These are phyloP conservation scores for Cremastinae sp. DNA, from an alignment of 2,888 invertebrate genomes.

Conservation along the genomic window DNA sequence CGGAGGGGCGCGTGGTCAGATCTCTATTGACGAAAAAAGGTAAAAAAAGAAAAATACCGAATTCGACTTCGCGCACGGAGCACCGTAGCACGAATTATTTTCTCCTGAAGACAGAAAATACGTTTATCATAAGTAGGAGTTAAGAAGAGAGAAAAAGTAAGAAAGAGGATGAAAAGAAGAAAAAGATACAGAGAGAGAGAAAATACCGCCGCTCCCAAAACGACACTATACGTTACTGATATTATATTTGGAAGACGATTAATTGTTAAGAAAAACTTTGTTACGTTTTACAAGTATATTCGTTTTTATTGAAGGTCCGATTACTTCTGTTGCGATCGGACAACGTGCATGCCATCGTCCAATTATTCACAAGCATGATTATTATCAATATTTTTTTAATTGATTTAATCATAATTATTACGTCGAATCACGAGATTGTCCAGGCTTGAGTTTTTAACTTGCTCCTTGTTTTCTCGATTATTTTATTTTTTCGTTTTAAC, in stretches of 20 bases:
- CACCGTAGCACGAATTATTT: conserved; percentile 50
- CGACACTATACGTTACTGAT: conserved; percentile 53
- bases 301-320: conserved; percentile 58
- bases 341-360: conserved; percentile 54
- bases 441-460: conserved; percentile 16
- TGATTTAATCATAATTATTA: conserved; percentile 13
- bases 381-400: conserved; percentile 28
- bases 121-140: conserved; percentile 10
- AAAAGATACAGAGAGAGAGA: conserved; percentile 26
- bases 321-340: conserved; percentile 35
- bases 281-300: conserved; percentile 65
- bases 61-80: conserved; percentile 39
- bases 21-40: neutral
- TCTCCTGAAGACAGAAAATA: conserved; percentile 11
- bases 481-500: conserved; percentile 17
- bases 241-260: conserved; percentile 59
- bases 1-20: conserved; percentile 49
- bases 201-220: conserved; percentile 53
- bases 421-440: conserved; percentile 41
- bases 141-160: conserved; percentile 18
- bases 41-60: conserved; percentile 22
- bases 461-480: neutral
- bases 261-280: conserved; percentile 61
- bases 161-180: conserved; percentile 1
- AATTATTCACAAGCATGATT: conserved; percentile 37